Evolutionary conservation across 2,888 invertebrate species (phyloP).

Genomic region (Athalia rosae): DNA sequence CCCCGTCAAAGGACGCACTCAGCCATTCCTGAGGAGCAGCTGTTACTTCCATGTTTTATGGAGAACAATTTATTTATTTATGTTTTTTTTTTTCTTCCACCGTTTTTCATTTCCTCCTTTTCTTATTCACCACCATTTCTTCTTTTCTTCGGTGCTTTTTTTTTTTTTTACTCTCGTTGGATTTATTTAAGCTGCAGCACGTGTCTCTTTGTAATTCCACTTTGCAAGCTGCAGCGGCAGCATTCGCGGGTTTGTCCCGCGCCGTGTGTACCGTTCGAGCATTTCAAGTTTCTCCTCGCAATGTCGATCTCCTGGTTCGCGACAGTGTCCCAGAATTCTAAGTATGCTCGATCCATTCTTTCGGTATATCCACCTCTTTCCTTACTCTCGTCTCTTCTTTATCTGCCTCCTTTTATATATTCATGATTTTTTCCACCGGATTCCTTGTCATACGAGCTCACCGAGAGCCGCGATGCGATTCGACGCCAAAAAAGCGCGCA

Average conservation of each 20-base stretch:
- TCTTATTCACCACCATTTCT: neutral
- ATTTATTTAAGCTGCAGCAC: conserved; percentile 41
- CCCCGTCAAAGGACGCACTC: conserved; percentile 45
- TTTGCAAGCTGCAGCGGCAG: conserved; percentile 34
- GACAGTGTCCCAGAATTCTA: no score
- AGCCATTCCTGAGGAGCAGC: conserved; percentile 48
- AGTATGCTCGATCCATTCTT: no score
- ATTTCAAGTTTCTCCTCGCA: neutral
- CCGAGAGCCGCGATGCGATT: no score
- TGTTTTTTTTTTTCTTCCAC: neutral
- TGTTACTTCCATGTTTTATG: conserved; percentile 44
- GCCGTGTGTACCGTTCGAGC: neutral
- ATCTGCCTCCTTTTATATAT: no score
- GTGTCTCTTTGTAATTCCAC: conserved; percentile 43
- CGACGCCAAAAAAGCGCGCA: no score
- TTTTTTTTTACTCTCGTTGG: conserved; percentile 33
- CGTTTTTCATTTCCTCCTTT: neutral
- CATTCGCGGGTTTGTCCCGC: neutral
- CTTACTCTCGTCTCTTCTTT: no score
- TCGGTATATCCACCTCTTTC: no score
- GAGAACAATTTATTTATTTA: conserved; percentile 37
- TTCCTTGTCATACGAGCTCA: no score
- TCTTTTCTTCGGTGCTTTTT: neutral
- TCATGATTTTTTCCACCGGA: no score
- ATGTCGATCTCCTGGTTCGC: neutral